A percentile compares a stretch with the other conserved stretches of the same genome.
Conservation (phyloP, 2,113 vertebrate species). For the Aepyceros melampus region DNA sequence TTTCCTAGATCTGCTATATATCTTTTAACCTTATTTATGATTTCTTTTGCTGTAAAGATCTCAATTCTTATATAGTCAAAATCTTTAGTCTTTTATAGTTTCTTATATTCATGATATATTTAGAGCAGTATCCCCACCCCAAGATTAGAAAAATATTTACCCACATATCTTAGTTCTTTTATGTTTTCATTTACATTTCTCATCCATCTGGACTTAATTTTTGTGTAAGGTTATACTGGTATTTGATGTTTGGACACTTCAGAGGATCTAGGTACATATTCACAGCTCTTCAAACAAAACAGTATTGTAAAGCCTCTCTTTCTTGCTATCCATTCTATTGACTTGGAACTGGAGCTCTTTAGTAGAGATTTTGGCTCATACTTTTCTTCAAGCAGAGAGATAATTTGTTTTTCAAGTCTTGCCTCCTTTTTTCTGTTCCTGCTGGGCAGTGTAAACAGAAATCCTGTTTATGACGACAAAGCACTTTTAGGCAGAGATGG, state of each 20-base stretch:
- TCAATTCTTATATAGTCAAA: neutral
- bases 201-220: slow-evolving; percentile 51
- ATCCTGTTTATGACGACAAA: neutral
- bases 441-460: neutral
- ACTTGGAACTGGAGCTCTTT: neutral
- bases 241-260: slow-evolving; percentile 11
- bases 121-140: neutral
- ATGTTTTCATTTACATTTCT: slow-evolving; percentile 53
- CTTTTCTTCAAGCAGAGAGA: neutral
- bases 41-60: neutral
- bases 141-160: slow-evolving; percentile 60
- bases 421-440: neutral
- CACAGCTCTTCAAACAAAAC: slow-evolving; percentile 33
- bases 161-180: slow-evolving; percentile 39
- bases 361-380: neutral
- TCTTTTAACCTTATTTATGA: slow-evolving; percentile 13
- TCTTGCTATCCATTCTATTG: neutral
- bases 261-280: neutral
- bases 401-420: slow-evolving; percentile 30
- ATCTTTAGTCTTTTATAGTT: neutral
- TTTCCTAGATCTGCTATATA: neutral
- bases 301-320: neutral
- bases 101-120: slow-evolving; percentile 28
- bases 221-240: slow-evolving; percentile 4
- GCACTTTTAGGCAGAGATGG: neutral